Evolutionary conservation across 2,113 vertebrate genomes (phyloP).

Genomic region (Elephas maximus): DNA sequence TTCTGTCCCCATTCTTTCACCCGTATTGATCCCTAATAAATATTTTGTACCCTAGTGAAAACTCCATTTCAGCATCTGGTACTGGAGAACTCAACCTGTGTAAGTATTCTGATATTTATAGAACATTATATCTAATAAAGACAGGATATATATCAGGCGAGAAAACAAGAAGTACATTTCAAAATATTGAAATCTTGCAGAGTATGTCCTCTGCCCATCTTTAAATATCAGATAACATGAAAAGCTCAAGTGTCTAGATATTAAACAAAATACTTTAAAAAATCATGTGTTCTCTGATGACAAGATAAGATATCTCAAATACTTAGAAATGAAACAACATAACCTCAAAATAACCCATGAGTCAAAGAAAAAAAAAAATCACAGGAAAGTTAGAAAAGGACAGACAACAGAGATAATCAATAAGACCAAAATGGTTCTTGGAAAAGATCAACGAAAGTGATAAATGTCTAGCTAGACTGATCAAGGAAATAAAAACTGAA

Average conservation of each 20-base stretch:
- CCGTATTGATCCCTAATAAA: neutral
- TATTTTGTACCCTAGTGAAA: neutral
- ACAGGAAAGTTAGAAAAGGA: neutral
- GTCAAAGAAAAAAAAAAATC: neutral
- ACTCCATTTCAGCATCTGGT: neutral
- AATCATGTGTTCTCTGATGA: neutral
- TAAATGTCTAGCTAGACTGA: neutral
- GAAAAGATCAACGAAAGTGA: neutral
- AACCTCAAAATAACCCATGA: neutral
- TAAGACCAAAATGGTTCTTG: neutral
- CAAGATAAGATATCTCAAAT: neutral
- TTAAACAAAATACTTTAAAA: neutral
- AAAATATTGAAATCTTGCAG: neutral
- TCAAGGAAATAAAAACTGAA: neutral
- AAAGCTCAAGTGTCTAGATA: neutral
- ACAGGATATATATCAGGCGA: neutral
- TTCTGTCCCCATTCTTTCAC: neutral
- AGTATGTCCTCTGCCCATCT: neutral
- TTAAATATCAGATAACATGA: neutral
- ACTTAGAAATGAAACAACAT: neutral
- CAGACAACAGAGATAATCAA: neutral
- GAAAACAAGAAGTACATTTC: neutral
- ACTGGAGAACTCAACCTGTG: neutral
- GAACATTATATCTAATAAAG: neutral
- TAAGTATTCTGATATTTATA: neutral